These are phyloP conservation scores for Pelosia muscerda DNA, from an alignment of 2,888 invertebrate genomes.

Conservation along the genomic window DNA sequence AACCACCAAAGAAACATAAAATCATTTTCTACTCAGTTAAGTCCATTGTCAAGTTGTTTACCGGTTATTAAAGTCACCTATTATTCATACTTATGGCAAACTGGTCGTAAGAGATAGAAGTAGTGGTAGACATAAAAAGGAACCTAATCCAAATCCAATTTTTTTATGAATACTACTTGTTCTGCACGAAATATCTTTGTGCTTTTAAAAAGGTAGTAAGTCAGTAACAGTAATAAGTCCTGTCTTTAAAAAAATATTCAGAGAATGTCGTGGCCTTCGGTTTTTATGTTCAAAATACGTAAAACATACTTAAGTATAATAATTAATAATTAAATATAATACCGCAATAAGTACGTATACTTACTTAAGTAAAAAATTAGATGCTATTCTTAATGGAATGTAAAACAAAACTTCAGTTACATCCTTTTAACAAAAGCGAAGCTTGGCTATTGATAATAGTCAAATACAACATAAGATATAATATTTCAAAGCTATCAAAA, in stretches of 20 bases:
- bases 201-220: no score
- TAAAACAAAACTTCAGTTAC: not conserved
- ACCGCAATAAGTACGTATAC: not conserved
- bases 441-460: not conserved
- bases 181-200: no score
- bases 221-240: no score
- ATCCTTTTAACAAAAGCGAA: not conserved
- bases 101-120: not conserved
- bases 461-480: not conserved
- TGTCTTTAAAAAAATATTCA: not conserved
- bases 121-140: not conserved
- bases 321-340: no score
- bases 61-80: no score
- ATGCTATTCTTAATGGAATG: not conserved
- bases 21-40: no score
- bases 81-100: no score
- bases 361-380: not conserved
- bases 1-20: no score
- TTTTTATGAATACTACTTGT: no score
- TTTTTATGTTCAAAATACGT: not conserved
- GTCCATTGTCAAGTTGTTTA: no score
- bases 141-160: no score
- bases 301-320: not conserved
- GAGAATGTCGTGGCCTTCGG: not conserved
- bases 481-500: no score